Evolutionary conservation across 2,888 invertebrate species (phyloP), one percentile per base, ranked within the genome.

Genomic region (Amblyteles armatorius): DNA sequence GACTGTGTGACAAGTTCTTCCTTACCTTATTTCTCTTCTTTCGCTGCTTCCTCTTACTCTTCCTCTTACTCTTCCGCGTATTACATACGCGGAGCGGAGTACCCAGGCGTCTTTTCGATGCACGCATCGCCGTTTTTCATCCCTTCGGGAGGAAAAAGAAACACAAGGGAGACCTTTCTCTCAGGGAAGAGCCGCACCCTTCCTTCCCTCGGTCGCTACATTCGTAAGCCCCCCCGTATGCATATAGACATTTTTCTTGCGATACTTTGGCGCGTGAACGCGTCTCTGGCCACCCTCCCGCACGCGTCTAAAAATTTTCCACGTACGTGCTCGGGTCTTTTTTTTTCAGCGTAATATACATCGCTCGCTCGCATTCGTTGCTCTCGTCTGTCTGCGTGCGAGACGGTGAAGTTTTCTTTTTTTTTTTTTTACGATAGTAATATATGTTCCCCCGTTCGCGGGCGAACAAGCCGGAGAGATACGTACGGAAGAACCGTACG

Each of bases 61-160:
- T 63, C 74, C 5, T 48, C 50, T 36, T 50, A 36, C 22, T 65
- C 63, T 33, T 63, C 76, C 22, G 50, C 26, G 33, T 67, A 67
- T 77, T 52, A 67, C 77, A 67, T 67, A 77, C 67, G 60, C 67
- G 29, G 50, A 74, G 36, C 13, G 0, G 1, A 55, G 19, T 55
- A 55, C 6, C 52, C 19, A 1, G 19, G 52, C 26, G 22, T 60
- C 29, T 63, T 63, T 63, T 63, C 29, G 11, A 29, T 29, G 33
- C 16, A 29, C 63, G 29, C 26, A 13, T 60, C 71, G 68, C 80
- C 50, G 77, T 73, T 79, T 85, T 82, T 63, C 77, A 65, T 79
- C 50, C 76, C 79, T 74, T 22, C 7, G 40, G 44, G 52, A 29
- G 26, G 16, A 57, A 55, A 44, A 74, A 79, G 86, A 79, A 44